A percentile compares a stretch with the other conserved stretches of the same genome.
Conservation (phyloP, 2,888 invertebrate genomes). For the Drosophila bunnanda region DNA sequence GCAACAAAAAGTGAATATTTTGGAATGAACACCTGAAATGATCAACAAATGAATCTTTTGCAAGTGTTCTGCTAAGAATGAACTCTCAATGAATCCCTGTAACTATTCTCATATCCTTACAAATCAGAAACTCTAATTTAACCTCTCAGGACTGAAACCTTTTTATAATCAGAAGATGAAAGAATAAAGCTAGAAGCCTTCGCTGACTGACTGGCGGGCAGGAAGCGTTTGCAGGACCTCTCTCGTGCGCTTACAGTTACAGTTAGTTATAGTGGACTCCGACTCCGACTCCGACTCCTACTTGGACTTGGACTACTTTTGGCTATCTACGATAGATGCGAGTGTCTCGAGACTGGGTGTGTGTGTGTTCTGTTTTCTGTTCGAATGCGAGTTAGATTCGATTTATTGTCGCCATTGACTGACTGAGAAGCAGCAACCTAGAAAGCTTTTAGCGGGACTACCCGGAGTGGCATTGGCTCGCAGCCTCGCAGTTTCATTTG, state of each 20-base stretch:
- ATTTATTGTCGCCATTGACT: slow-evolving; percentile 75
- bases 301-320: slow-evolving; percentile 47
- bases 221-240: slow-evolving; percentile 27
- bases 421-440: slow-evolving; percentile 76
- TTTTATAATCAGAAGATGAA: neutral
- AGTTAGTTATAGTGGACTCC: slow-evolving; percentile 34
- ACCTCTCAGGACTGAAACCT: neutral
- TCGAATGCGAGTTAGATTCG: slow-evolving; percentile 53
- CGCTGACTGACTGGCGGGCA: slow-evolving; percentile 22
- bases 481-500: slow-evolving; percentile 83
- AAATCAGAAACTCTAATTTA: neutral
- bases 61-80: neutral
- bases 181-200: neutral
- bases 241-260: slow-evolving; percentile 41
- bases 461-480: slow-evolving; percentile 71
- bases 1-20: no score
- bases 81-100: neutral
- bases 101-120: neutral
- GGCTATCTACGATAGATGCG: slow-evolving; percentile 72
- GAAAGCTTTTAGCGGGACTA: slow-evolving; percentile 60
- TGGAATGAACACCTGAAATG: neutral
- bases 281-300: slow-evolving; percentile 18
- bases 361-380: neutral
- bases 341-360: slow-evolving; percentile 56
- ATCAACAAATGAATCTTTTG: neutral